Evolutionary conservation across 1,140 invertebrate species (phyloP), one percentile per base, ranked within the genome.

Genomic region (Tetragnatha versicolor): DNA sequence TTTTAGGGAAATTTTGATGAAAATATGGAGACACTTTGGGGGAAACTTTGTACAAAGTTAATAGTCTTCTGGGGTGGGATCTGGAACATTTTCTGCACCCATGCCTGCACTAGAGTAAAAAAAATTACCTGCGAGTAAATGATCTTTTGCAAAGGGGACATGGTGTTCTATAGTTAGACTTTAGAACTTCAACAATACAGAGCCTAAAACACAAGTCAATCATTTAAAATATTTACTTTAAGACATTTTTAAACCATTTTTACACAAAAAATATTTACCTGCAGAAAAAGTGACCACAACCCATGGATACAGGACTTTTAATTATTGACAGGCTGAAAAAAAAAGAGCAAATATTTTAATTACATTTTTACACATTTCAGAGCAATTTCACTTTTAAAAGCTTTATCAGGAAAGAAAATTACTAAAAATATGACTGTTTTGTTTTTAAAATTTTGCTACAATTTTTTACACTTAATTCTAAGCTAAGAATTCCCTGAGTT

Each of bases 271-370:
- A 33, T 31, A 14, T 22, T 70, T 55, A 70, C 68, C 35, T 70
- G 68, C 68, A 70, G 68, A 70, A 70, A 39, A 55, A 70, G 55
- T 70, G 68, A 7, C 68, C 68, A 70, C 68, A 70, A 0, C 51
- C 51, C 22, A 35, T 33, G 14, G 68, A 55, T 39, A 70, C 68
- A 55, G 68, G 68, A 35, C 14, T 55, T 17, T 55, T 70, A 20
- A 70, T 9, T 12, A 70, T 27, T 55, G 53, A 47, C 25, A 70
- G 49, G 22, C 68, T 70, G 39, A 22, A 55, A 39, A 5, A 10
- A 17, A 31, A 51, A 49, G 35, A 42, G n/a, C 12, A 31, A 58
- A 9, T 42, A 33, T 1, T 31, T 31, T 31, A 17, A 60, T 10
- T 31, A 60, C 14, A 31, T 60, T 31, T 10, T n/a, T n/a, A n/a